Conservation (phyloP, 2,888 invertebrate genomes). For the Diarsia rubi region DNA sequence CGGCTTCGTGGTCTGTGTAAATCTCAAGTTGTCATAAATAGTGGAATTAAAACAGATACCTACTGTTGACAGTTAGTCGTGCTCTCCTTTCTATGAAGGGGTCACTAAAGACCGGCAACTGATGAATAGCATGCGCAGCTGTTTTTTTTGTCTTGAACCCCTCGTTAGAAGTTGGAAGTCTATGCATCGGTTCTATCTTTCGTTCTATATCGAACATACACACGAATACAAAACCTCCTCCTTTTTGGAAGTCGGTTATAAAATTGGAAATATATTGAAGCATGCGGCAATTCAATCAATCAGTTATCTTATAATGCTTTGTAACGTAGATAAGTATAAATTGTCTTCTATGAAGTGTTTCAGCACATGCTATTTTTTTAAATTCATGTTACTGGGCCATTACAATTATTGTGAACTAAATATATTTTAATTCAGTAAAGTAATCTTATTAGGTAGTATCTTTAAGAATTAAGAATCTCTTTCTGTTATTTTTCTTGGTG, state of each 20-base stretch:
- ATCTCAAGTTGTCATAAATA: not conserved
- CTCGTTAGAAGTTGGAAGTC: not conserved
- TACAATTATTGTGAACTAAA: not conserved
- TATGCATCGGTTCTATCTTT: too few species aligned
- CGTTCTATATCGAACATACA: too few species aligned
- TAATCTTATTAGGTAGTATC: not conserved
- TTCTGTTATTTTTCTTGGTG: not conserved
- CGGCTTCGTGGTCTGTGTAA: not conserved
- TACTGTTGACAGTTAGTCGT: not conserved
- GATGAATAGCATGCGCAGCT: not conserved
- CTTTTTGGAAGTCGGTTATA: too few species aligned
- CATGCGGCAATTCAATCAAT: not conserved
- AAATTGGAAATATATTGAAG: not conserved
- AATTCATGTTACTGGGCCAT: not conserved
- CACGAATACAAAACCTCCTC: too few species aligned
- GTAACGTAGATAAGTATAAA: not conserved
- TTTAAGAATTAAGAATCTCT: not conserved
- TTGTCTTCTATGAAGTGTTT: conserved; percentile 12
- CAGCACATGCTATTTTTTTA: not conserved
- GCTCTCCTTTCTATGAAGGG: not conserved
- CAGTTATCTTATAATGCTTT: too few species aligned
- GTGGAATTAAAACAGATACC: not conserved
- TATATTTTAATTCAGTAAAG: not conserved
- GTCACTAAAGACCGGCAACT: not conserved
- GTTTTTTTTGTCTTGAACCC: not conserved